phyloP scores from a whole-genome alignment of 2,797 vertebrate species.

The Poecile montanus region DNA sequence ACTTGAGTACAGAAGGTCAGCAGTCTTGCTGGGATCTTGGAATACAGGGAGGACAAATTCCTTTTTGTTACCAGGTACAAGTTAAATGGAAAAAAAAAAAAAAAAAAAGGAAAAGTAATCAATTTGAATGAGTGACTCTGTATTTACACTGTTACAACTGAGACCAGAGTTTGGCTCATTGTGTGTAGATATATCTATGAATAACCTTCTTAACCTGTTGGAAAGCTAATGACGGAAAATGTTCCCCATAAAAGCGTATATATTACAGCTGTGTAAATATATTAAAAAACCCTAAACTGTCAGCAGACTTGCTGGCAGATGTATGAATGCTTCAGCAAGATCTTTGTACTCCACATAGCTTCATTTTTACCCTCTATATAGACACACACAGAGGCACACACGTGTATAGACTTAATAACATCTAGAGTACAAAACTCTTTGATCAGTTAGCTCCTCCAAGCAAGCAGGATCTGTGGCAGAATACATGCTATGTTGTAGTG shows the following conservation, averaged over 20 bases:
- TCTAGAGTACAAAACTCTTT: neutral
- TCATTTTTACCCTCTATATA: constrained; percentile 53
- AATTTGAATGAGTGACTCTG: constrained; percentile 31
- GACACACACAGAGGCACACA: neutral
- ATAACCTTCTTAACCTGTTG: constrained; percentile 69
- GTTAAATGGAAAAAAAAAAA: neutral
- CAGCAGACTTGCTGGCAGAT: constrained; percentile 64
- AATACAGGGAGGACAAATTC: constrained; percentile 55
- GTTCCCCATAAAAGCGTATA: constrained; percentile 68
- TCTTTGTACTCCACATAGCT: constrained; percentile 58
- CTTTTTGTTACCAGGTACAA: constrained; percentile 38
- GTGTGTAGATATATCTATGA: constrained; percentile 72
- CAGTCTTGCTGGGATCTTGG: constrained; percentile 10
- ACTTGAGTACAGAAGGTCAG: constrained; percentile 42
- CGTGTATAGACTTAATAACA: neutral
- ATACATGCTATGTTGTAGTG: neutral
- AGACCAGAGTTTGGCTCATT: constrained; percentile 34
- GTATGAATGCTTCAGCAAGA: constrained; percentile 64
- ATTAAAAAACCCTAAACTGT: constrained; percentile 48
- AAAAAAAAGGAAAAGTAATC: neutral
- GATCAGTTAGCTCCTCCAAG: neutral
- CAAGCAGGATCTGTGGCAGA: constrained; percentile 1
- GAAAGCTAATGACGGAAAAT: constrained; percentile 73
- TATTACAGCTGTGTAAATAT: constrained; percentile 72
- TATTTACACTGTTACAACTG: constrained; percentile 7